Evolutionary conservation across 2,888 invertebrate genomes (phyloP).

Genomic region (Blastobasis adustella): DNA sequence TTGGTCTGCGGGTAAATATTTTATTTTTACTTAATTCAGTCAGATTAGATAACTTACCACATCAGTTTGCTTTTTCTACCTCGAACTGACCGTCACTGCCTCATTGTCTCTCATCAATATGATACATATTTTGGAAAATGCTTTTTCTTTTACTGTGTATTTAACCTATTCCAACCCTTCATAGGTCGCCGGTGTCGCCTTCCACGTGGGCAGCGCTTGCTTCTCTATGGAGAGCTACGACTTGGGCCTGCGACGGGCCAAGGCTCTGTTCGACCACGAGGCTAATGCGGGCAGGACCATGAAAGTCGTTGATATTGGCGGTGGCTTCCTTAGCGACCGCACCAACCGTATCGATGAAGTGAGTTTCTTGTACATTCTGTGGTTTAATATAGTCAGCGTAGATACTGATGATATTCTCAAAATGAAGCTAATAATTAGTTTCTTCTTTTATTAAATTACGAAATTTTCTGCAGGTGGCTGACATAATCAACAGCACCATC

Average conservation of each 20-base stretch:
- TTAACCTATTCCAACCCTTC: neutral
- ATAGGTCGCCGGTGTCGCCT: conserved; percentile 37
- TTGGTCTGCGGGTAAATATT: conserved; percentile 24
- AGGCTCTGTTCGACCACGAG: conserved; percentile 32
- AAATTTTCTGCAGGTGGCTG: conserved; percentile 19
- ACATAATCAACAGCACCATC: conserved; percentile 25
- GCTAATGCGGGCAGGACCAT: conserved; percentile 27
- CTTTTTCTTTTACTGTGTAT: too few species aligned
- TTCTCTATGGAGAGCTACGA: conserved; percentile 25
- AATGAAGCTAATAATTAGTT: neutral
- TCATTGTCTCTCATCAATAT: too few species aligned
- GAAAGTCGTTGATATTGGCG: conserved; percentile 36
- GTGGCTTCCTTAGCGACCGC: conserved; percentile 29
- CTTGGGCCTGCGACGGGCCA: conserved; percentile 23
- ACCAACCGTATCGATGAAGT: conserved; percentile 29
- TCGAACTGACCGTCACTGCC: too few species aligned
- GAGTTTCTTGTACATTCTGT: conserved; percentile 1
- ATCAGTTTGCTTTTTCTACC: too few species aligned
- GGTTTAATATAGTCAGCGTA: neutral
- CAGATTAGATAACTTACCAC: too few species aligned
- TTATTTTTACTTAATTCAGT: neutral
- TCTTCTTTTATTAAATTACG: neutral
- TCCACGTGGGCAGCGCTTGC: conserved; percentile 34
- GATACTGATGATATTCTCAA: neutral
- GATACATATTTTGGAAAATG: too few species aligned